Evolutionary conservation across 2,888 invertebrate genomes (phyloP), one percentile per base, ranked within the genome.

Genomic region (Seira musarum): DNA sequence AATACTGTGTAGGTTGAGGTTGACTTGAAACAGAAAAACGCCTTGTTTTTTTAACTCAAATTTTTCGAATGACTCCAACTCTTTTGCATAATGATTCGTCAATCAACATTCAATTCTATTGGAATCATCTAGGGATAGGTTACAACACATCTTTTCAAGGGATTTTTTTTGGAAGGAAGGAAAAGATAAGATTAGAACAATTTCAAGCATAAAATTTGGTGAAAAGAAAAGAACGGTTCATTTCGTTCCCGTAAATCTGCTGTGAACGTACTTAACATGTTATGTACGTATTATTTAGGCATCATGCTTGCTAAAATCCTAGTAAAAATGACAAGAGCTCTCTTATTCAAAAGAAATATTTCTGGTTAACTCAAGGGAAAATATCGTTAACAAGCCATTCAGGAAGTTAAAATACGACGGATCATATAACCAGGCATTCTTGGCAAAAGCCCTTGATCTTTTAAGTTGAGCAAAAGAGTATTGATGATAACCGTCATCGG

Each of bases 381-480:
- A 49, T 3, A 40, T 65, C 30, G 17, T 65, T 65, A 66, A 22
- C 72, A 63, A 71, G 72, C 63, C 49, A 25, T 49, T 53, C 17
- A 49, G 49, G 49, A 49, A 30, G 69, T 35, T 69, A 49, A 76
- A 69, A 30, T 63, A 69, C 69, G 76, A 76, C 25, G 69, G 63
- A 76, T 69, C 76, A 76, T 49, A 49, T 78, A 78, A 66, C 78
- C 24, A 67, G 35, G 61, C 71, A 78, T 78, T 72, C 72, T 78
- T 78, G 71, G 78, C 72, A 72, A 49, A 67, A 78, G 19, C 78
- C 68, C 78, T 78, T 78, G 78, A 78, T 78, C 78, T 78, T 71
- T 70, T 49, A n/a, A 64, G 17, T 46, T 69, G 15, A 35, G 40
- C 68, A 53, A n/a, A 49, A 49, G 15, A 49, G 49, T 49, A 49